phyloP scores from a whole-genome alignment of 2,888 invertebrate species.

The Drosophila ustulata region DNA sequence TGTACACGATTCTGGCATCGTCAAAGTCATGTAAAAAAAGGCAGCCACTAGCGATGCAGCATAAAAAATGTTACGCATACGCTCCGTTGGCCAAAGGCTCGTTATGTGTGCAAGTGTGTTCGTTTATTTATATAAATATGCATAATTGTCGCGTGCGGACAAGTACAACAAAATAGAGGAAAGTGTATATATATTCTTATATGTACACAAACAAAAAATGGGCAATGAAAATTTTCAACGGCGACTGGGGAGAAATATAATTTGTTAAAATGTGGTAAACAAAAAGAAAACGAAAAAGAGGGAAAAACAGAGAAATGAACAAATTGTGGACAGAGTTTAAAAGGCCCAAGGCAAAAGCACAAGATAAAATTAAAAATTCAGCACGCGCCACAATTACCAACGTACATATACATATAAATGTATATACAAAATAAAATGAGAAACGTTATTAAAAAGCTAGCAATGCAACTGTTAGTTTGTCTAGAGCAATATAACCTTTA shows the following conservation, averaged over 20 bases:
- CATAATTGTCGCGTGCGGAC: constrained; percentile 71
- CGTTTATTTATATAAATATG: constrained; percentile 67
- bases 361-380: constrained; percentile 54
- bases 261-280: constrained; percentile 30
- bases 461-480: not conserved
- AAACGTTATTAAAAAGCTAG: not conserved
- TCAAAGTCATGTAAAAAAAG: constrained; percentile 17
- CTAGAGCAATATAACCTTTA: constrained; percentile 8
- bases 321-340: constrained; percentile 18
- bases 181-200: constrained; percentile 17
- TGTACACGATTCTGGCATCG: constrained; percentile 1
- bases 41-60: constrained; percentile 14
- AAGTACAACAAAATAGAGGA: constrained; percentile 29
- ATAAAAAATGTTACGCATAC: constrained; percentile 58
- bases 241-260: constrained; percentile 26
- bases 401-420: constrained; percentile 11
- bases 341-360: constrained; percentile 26
- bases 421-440: constrained; percentile 1
- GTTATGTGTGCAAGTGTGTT: constrained; percentile 25
- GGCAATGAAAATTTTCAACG: constrained; percentile 31
- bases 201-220: constrained; percentile 26
- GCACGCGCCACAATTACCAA: constrained; percentile 40
- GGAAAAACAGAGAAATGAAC: constrained; percentile 15
- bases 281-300: constrained; percentile 11
- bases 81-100: constrained; percentile 63